Evolutionary conservation across 2,797 vertebrate genomes (phyloP), one percentile per base, ranked within the genome.

Genomic region (Prunella strophiata): DNA sequence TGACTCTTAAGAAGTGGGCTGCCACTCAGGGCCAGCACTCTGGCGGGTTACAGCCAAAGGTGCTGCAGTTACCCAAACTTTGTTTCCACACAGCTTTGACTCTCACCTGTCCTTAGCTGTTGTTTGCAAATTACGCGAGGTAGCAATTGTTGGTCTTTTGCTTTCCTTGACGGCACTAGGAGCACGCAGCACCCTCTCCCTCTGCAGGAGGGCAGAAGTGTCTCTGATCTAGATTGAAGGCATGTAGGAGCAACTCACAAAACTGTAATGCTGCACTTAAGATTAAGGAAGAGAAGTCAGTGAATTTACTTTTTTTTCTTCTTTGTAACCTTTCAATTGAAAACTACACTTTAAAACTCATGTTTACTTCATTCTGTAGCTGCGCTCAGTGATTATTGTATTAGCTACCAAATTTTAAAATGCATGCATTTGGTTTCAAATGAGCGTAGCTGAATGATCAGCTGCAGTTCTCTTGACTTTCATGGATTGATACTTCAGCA

Each of bases 1-100:
- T 94, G 83, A 81, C 45, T 93, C 52, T 59, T 36, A 29, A 67
- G 77, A 83, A 57, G 36, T 89, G 73, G n/a, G 25, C 68, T 83
- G 54, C 70, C 54, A 1, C 51, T 52, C 5, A 1, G 2, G 40
- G 51, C 36, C 43, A 54, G 75, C 36, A 9, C 58, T 4, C 7
- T 25, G 25, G 17, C 59, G 81, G 1, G 0, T 54, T 61, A 11
- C 11, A 29, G 32, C 34, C 47, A 19, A 11, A 74, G 26, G 43
- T 48, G 32, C 21, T 66, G 25, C 15, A 13, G 43, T 45, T 52
- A 59, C n/a, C 65, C 15, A 42, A 38, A 79, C 5, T 48, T 22
- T 66, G 10, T 43, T 73, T 88, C 50, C 45, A 13, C 7, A 4
- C 7, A 50, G 4, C 19, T 55, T 43, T 48, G n/a, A 16, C 38